A percentile compares a stretch with the other conserved stretches of the same genome.
Evolutionary conservation across 92 coral and sea anemone species (phyloP).

Genomic region (Epizoanthus rinbou): DNA sequence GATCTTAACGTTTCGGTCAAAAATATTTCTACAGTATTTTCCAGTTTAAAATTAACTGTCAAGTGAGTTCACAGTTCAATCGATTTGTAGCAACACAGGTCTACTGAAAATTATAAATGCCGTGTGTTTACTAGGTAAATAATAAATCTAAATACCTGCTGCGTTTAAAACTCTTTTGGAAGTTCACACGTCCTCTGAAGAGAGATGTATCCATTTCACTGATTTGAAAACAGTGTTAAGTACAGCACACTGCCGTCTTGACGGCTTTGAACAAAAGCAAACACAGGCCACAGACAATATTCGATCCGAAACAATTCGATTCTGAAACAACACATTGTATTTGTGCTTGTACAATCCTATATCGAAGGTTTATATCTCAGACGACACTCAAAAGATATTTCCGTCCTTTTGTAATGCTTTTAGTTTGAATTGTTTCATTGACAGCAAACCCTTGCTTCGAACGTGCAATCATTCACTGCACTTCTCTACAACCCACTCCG

Average conservation of each 20-base stretch:
- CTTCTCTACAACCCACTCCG: too few relatives aligned
- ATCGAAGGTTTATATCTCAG: too few relatives aligned
- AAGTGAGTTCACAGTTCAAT: too few relatives aligned
- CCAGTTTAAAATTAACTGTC: too few relatives aligned
- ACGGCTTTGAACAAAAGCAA: slow-evolving; percentile 18
- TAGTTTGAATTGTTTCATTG: not conserved
- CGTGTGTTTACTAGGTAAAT: too few relatives aligned
- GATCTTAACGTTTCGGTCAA: too few relatives aligned
- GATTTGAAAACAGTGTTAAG: not conserved
- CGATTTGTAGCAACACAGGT: too few relatives aligned
- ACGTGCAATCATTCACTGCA: slow-evolving; percentile 24
- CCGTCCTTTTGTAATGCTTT: not conserved
- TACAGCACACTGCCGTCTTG: not conserved
- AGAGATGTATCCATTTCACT: not conserved
- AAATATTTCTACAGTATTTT: too few relatives aligned
- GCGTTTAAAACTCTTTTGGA: slow-evolving; percentile 5
- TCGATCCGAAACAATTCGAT: not conserved
- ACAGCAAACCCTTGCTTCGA: not conserved
- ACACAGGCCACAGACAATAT: not conserved
- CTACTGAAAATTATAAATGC: too few relatives aligned
- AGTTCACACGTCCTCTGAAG: slow-evolving; percentile 2
- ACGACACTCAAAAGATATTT: not conserved
- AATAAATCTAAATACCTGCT: not conserved
- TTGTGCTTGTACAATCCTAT: too few relatives aligned
- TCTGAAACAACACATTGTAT: too few relatives aligned